Evolutionary conservation across 2,113 vertebrate genomes (phyloP), one percentile per base, ranked within the genome.

Genomic region (Sclerurus mexicanus): DNA sequence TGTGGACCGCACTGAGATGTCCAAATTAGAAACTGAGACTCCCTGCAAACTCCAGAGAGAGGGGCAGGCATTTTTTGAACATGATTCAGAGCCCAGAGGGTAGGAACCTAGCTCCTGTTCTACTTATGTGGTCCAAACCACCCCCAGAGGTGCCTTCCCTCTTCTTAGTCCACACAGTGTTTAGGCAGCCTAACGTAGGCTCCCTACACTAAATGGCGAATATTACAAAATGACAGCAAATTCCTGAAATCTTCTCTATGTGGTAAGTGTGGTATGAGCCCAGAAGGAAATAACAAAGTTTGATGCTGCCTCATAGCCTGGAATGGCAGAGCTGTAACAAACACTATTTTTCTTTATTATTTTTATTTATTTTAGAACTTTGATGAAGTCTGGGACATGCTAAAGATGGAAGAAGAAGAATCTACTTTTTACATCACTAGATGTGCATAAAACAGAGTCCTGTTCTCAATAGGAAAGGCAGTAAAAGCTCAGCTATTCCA

Each of bases 101-200:
- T 73, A 86, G 67, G 79, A 96, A 90, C 82, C 72, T 53, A 93
- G 82, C 63, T 97, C 90, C 96, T 88, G 91, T 90, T 95, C 96
- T 81, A 95, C 96, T 97, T 95, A 95, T 93, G 94, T 95, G 89
- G 94, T 92, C 95, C 89, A 92, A 93, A 68, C 73, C 91, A 92
- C 37, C 76, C 94, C 86, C 69, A 81, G 93, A 94, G 84, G 84
- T 90, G 73, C 73, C 69, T 90, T 90, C 76, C 56, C 60, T 50
- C 73, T 93, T 84, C 56, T 80, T 59, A 59, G 64, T 78, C 47
- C 52, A 80, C 64, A 60, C 63, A 35, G 1, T 39, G 64, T 37
- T 72, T 56, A 77, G 56, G 64, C 93, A 90, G 86, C 49, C 87
- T 78, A 76, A 85, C 75, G 62, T 44, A 42, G 83, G 76, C 64